These are phyloP conservation scores for Mesocentrotus franciscanus DNA, from an alignment of 53 echinoderm and acorn worm genomes.

Conservation along the genomic window DNA sequence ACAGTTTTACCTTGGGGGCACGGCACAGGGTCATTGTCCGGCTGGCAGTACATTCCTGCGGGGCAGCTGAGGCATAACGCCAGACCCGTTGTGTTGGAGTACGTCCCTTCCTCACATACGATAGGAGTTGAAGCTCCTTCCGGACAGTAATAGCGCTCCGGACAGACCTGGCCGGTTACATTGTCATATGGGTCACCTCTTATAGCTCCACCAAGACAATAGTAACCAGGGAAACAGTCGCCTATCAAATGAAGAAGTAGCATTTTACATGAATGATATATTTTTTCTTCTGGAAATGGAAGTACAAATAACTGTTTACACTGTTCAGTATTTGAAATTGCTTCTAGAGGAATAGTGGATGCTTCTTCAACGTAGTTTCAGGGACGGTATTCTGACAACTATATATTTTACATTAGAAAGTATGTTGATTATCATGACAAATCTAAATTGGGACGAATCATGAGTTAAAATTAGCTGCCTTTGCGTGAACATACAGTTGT, in stretches of 20 bases:
- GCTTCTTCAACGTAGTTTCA: too few relatives aligned
- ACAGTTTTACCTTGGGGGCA: slow-evolving; percentile 85
- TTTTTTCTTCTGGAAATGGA: too few relatives aligned
- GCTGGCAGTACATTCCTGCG: slow-evolving; percentile 85
- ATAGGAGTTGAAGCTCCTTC: slow-evolving; percentile 71
- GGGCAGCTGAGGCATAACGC: slow-evolving; percentile 77
- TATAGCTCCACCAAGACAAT: slow-evolving; percentile 83
- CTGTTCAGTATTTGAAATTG: too few relatives aligned
- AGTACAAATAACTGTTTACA: too few relatives aligned
- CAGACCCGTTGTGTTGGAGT: slow-evolving; percentile 82
- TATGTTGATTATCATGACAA: too few relatives aligned
- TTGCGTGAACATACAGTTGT: too few relatives aligned
- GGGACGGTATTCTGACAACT: too few relatives aligned
- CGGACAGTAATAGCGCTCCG: slow-evolving; percentile 84
- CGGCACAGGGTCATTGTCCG: slow-evolving; percentile 86
- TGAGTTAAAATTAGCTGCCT: too few relatives aligned
- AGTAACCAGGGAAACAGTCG: slow-evolving; percentile 87
- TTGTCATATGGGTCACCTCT: slow-evolving; percentile 86
- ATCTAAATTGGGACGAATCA: too few relatives aligned
- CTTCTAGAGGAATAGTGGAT: too few relatives aligned
- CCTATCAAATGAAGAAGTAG: slow-evolving; percentile 47
- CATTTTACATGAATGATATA: too few relatives aligned
- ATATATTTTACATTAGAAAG: too few relatives aligned
- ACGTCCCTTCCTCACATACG: slow-evolving; percentile 81
- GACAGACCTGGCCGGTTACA: slow-evolving; percentile 85